phyloP scores from a whole-genome alignment of 1,140 invertebrate species.

The Drosophila sp. region DNA sequence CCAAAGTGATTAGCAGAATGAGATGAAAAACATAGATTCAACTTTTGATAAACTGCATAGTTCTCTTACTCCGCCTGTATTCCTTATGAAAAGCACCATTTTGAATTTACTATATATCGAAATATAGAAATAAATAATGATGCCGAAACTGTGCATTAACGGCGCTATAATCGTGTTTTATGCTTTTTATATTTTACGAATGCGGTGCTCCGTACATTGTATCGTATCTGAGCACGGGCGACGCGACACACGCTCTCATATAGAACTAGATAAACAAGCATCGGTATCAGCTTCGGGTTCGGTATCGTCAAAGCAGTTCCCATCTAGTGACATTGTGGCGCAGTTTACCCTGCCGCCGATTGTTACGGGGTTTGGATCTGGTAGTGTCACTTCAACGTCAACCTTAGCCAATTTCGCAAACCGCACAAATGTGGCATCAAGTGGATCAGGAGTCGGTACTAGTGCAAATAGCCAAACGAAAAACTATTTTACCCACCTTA shows the following conservation, averaged over 20 bases:
- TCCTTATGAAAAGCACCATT: conserved; percentile 19
- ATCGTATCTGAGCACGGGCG: not conserved
- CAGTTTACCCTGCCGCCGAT: conserved; percentile 65
- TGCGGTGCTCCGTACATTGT: not conserved
- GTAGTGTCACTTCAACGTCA: conserved; percentile 20
- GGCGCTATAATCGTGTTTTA: not conserved
- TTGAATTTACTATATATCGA: conserved; percentile 10
- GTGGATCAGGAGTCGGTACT: not conserved
- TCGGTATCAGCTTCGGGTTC: too few species aligned
- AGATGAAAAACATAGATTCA: conserved; percentile 10
- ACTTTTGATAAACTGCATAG: not conserved
- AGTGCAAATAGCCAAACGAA: conserved; percentile 36
- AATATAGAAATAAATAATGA: conserved; percentile 20
- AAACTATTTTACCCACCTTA: conserved; percentile 86
- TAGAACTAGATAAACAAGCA: not conserved
- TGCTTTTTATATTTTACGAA: not conserved
- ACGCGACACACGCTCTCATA: not conserved
- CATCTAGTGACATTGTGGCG: conserved; percentile 74
- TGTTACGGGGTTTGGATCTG: not conserved
- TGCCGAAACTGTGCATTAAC: not conserved
- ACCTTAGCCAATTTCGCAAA: conserved; percentile 44
- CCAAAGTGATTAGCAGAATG: conserved; percentile 9
- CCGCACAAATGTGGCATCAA: conserved; percentile 17
- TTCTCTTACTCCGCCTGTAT: not conserved
- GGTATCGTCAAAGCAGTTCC: conserved; percentile 21